phyloP scores from a whole-genome alignment of 2,888 invertebrate species.

The Nipponacmea schrenckii region DNA sequence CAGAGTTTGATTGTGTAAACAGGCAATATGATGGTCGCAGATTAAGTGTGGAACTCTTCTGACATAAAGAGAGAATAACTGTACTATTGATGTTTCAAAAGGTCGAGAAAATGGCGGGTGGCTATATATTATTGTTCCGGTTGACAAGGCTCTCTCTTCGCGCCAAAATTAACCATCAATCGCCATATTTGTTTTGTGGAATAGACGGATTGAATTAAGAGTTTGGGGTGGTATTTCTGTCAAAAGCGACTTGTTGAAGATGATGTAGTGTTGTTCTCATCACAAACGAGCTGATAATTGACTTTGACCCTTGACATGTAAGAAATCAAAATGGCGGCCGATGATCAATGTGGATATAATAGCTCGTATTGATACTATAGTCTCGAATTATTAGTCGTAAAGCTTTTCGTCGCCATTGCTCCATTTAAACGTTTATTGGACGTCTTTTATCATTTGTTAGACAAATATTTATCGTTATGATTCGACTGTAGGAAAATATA shows the following conservation, averaged over 20 bases:
- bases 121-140: slow-evolving; percentile 8
- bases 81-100: slow-evolving; percentile 3
- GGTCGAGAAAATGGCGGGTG: slow-evolving; percentile 4
- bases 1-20: background rate
- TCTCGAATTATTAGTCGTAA: slow-evolving; percentile 1
- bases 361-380: background rate
- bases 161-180: slow-evolving; percentile 9
- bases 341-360: slow-evolving; percentile 3
- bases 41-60: background rate
- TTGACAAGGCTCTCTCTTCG: background rate
- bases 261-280: slow-evolving; percentile 4
- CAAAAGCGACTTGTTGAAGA: background rate
- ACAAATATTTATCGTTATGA: too few relatives aligned
- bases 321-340: background rate
- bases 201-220: background rate
- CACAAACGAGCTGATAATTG: slow-evolving; percentile 8
- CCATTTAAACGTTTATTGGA: background rate
- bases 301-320: background rate
- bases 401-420: background rate
- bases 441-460: too few relatives aligned
- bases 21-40: background rate
- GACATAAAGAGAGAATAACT: slow-evolving; percentile 8
- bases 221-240: background rate
- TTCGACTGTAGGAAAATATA: too few relatives aligned
- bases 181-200: slow-evolving; percentile 7